Conservation (phyloP, 2,113 vertebrate genomes). For the Cavia porcellus region DNA sequence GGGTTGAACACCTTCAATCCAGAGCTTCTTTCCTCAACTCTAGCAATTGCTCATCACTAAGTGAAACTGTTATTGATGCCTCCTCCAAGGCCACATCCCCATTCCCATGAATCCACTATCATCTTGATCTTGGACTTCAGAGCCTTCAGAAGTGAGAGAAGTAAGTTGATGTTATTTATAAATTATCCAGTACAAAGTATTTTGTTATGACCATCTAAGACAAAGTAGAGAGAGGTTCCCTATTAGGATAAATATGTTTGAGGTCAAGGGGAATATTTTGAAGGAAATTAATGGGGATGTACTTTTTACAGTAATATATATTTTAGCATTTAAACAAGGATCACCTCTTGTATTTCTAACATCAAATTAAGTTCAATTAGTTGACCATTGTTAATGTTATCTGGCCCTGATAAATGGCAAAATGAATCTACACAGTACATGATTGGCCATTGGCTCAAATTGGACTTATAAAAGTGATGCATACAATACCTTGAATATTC, state of each 20-base stretch:
- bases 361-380: not conserved
- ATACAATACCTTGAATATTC: not conserved
- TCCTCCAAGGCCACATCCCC: not conserved
- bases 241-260: not conserved
- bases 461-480: not conserved
- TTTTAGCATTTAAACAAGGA: not conserved
- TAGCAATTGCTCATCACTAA: not conserved
- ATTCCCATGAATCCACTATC: not conserved
- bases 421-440: not conserved
- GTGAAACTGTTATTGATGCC: not conserved
- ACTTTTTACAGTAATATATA: not conserved
- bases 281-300: not conserved
- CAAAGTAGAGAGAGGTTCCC: not conserved
- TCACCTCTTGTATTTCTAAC: not conserved
- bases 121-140: not conserved
- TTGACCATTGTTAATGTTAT: not conserved
- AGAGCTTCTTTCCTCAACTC: not conserved
- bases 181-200: not conserved
- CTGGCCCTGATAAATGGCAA: not conserved
- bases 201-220: not conserved
- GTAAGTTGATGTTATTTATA: not conserved
- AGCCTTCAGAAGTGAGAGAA: not conserved
- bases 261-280: not conserved
- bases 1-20: not conserved
- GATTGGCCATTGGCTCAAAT: not conserved